Evolutionary conservation across 2,113 vertebrate species (phyloP), one percentile per base, ranked within the genome.

Genomic region (Onychorhynchus coronatus): DNA sequence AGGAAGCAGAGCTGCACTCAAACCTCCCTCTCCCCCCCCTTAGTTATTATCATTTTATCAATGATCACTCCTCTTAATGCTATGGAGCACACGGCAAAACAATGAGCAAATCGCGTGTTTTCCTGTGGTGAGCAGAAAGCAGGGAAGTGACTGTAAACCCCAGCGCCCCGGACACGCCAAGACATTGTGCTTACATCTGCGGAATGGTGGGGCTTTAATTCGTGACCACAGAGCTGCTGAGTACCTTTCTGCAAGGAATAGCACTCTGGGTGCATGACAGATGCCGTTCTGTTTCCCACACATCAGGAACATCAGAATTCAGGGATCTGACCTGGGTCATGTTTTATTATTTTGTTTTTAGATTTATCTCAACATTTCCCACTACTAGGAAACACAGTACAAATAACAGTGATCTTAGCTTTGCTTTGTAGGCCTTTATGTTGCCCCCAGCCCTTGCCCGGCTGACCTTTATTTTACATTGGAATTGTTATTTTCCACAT

Each of bases 1-100:
- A 79, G 78, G 68, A 73, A 87, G 83, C 1, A 1, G 85, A 93
- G 79, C 30, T 75, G 52, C 73, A 21, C 44, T 95, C n/a, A n/a
- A n/a, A n/a, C n/a, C n/a, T n/a, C n/a, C n/a, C n/a, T n/a, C 44
- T 35, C 25, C 53, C 66, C 67, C 16, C 59, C 68, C 19, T 66
- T 39, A 30, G 47, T 95, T 91, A 91, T 79, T 91, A 53, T 62
- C 62, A 24, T 91, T 78, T 94, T 81, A 78, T 93, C 85, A 89
- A 6, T 31, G 79, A 90, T 92, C 76, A 21, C 86, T 92, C 78
- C 85, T 83, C 78, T 62, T 77, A 67, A 59, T 63, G 63, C 82
- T 76, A 2, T 2, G 39, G 67, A 86, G 72, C 68, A 75, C 72
- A 80, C 33, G 71, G 72, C 58, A 82, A 87, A 94, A 31, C 58